Evolutionary conservation across 2,113 vertebrate genomes (phyloP), one percentile per base, ranked within the genome.

Genomic region (Microtus oregoni): DNA sequence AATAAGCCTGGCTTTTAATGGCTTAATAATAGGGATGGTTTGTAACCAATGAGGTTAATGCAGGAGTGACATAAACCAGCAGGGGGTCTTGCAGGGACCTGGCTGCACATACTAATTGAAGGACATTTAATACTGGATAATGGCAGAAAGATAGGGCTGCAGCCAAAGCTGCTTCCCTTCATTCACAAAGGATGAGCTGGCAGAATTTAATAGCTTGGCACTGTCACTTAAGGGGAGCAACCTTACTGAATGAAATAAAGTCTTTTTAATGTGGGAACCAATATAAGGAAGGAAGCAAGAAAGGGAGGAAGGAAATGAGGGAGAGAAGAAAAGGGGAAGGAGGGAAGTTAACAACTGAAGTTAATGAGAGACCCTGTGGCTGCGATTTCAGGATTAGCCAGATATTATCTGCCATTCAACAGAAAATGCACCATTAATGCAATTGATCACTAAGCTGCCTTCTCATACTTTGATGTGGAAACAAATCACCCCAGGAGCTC

Each of bases 1-100:
- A 98, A 98, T 0, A 98, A 86, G 97, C 93, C 98, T 98, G 96
- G 89, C 97, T 98, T 98, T 98, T 98, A 98, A 98, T 98, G 96
- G 96, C 97, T 98, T 98, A 98, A 99, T 98, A 98, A 98, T 96
- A 98, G 97, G 98, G 98, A 98, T 97, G 97, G 38, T 98, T 98
- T 96, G 96, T 97, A 98, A 98, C 98, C 98, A 98, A 98, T 98
- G 98, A 98, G 98, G 98, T 98, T 98, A 98, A 98, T 98, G 97
- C 94, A 94, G 72, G 96, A 98, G 98, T 98, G 97, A 98, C 98
- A 98, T 98, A 98, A 98, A 98, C 94, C 98, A 98, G 97, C 97
- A 97, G 98, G 98, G 96, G 96, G 96, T 97, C 98, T 98, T 96
- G 94, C 97, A 94, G 95, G 96, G 94, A 94, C 98, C 97, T 98